phyloP scores from a whole-genome alignment of 2,797 vertebrate genomes.

The Champsocephalus esox region DNA sequence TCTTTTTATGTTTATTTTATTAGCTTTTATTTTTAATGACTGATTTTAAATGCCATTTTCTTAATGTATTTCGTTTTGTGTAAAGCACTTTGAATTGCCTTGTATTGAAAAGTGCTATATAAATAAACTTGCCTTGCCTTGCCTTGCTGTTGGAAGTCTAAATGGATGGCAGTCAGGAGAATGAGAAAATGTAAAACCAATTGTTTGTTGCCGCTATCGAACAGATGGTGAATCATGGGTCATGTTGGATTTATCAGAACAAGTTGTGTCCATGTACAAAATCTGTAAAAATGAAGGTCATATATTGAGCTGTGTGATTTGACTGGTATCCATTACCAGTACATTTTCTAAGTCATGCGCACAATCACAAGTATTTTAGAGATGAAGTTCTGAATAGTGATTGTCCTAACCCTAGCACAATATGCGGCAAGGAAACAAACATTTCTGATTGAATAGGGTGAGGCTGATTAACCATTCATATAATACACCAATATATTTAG shows the following conservation, averaged over 20 bases:
- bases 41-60: too few species aligned
- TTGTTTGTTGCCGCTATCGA: slow-evolving; percentile 8
- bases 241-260: slow-evolving; percentile 2
- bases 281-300: neutral
- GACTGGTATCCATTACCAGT: too few species aligned
- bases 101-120: too few species aligned
- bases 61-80: too few species aligned
- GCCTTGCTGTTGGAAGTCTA: neutral
- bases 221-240: neutral
- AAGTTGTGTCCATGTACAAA: neutral
- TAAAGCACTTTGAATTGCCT: too few species aligned
- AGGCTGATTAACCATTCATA: slow-evolving; percentile 34
- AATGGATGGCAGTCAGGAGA: neutral
- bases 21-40: too few species aligned
- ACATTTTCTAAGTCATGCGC: neutral
- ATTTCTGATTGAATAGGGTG: slow-evolving; percentile 19
- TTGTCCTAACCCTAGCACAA: neutral
- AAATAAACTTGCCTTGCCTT: too few species aligned
- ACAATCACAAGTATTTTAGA: slow-evolving; percentile 19
- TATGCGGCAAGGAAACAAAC: slow-evolving; percentile 9
- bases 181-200: neutral
- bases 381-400: slow-evolving; percentile 31
- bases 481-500: slow-evolving; percentile 35
- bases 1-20: too few species aligned
- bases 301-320: neutral